Conservation (phyloP, 2,113 vertebrate species). For the Saccopteryx leptura region DNA sequence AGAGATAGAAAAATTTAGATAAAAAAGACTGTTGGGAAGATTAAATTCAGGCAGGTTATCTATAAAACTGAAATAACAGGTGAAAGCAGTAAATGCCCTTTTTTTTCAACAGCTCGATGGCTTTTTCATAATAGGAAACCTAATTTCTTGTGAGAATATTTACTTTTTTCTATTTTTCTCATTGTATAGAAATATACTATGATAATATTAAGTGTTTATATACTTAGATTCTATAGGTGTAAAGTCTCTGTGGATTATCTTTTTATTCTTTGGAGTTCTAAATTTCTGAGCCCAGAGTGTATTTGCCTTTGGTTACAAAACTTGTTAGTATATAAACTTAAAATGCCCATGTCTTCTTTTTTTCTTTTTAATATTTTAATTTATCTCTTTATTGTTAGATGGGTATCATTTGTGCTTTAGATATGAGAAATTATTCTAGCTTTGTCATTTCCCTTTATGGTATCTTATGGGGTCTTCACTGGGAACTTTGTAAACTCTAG, state of each 20-base stretch:
- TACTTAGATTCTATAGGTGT: background rate
- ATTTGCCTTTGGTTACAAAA: slow-evolving; percentile 31
- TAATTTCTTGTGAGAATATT: slow-evolving; percentile 21
- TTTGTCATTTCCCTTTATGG: background rate
- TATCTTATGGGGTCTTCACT: background rate
- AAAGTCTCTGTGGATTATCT: background rate
- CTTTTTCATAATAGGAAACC: slow-evolving; percentile 8
- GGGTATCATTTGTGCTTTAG: background rate
- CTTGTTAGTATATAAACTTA: background rate
- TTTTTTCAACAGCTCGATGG: background rate
- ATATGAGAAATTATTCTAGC: background rate
- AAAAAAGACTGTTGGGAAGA: background rate
- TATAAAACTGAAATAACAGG: slow-evolving; percentile 23
- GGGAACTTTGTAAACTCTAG: slow-evolving; percentile 1
- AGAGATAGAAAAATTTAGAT: slow-evolving; percentile 19
- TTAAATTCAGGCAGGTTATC: background rate
- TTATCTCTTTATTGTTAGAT: background rate
- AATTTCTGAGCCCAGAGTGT: background rate
- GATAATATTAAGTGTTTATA: slow-evolving; percentile 16
- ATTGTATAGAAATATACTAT: background rate
- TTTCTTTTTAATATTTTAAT: background rate
- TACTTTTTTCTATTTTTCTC: background rate
- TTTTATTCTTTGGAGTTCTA: slow-evolving; percentile 46
- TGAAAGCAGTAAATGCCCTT: background rate
- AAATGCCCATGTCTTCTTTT: background rate